Evolutionary conservation across 2,797 vertebrate genomes (phyloP).

Genomic region (Acanthiza pusilla): DNA sequence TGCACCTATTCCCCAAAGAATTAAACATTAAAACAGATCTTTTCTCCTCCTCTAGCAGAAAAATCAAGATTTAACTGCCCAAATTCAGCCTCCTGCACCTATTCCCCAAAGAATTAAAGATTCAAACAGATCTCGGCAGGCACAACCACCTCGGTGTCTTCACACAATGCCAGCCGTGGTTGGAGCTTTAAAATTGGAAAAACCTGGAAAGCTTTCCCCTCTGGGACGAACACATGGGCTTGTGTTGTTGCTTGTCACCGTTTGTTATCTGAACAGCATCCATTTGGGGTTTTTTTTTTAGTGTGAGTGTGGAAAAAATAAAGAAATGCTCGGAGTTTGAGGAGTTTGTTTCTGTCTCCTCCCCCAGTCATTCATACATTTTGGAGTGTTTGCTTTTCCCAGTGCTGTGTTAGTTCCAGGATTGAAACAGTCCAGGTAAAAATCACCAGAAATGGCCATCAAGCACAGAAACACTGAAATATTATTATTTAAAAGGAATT

Average conservation of each 20-base stretch:
- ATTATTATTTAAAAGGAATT: not conserved
- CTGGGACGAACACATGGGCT: accelerated
- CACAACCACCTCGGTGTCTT: not conserved
- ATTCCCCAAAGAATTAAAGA: no score
- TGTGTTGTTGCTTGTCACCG: not conserved
- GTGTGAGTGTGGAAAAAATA: not conserved
- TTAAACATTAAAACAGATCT: not conserved
- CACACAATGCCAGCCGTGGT: not conserved
- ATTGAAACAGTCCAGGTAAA: not conserved
- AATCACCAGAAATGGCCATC: not conserved
- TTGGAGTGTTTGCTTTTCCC: not conserved
- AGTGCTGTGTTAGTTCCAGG: not conserved
- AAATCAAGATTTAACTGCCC: not conserved
- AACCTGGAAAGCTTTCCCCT: not conserved
- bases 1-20: not conserved
- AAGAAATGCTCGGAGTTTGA: accelerated
- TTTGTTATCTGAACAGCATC: not conserved
- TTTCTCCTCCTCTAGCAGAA: not conserved
- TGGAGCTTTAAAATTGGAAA: accelerated
- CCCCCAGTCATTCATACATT: not conserved
- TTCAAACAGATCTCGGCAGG: not conserved
- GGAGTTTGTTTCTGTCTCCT: not conserved
- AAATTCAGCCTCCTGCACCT: no score
- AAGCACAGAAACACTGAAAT: not conserved
- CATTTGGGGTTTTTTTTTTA: not conserved